These are phyloP conservation scores for Melanophora roralis DNA, from an alignment of 2,888 invertebrate species.

Conservation along the genomic window DNA sequence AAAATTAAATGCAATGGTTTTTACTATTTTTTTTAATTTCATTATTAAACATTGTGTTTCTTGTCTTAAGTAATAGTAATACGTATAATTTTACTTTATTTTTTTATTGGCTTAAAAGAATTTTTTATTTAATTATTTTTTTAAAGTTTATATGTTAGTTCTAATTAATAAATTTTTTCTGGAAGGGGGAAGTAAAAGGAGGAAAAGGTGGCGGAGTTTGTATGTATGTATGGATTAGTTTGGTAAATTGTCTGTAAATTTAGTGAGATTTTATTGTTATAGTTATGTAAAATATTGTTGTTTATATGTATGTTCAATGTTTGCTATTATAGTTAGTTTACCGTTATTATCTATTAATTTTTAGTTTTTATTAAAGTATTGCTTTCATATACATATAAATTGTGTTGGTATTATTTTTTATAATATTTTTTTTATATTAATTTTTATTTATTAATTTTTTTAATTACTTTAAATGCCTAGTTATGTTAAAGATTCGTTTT, in stretches of 20 bases:
- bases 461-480: constrained; percentile 57
- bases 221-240: background rate
- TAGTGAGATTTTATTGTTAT: background rate
- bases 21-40: no score
- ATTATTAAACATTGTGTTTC: constrained; percentile 41
- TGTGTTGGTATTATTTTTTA: constrained; percentile 19
- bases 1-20: no score
- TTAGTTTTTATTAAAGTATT: constrained; percentile 53
- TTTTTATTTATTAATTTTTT: constrained; percentile 6
- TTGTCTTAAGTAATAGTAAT: constrained; percentile 60
- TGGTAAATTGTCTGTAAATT: constrained; percentile 21
- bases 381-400: constrained; percentile 59
- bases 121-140: constrained; percentile 32
- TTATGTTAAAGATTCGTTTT: constrained; percentile 30
- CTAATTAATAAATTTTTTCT: constrained; percentile 41
- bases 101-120: constrained; percentile 53
- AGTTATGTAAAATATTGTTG: background rate
- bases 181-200: background rate
- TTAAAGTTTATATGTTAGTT: constrained; percentile 3
- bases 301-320: constrained; percentile 4
- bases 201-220: background rate
- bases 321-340: constrained; percentile 23
- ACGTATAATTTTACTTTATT: constrained; percentile 42
- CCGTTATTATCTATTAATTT: constrained; percentile 18
- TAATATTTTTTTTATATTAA: constrained; percentile 32